Percentiles rank a stretch among this genome's conserved stretches.
These are phyloP conservation scores for Myotis planiceps DNA, from an alignment of 2,797 vertebrate genomes.

Conservation along the genomic window DNA sequence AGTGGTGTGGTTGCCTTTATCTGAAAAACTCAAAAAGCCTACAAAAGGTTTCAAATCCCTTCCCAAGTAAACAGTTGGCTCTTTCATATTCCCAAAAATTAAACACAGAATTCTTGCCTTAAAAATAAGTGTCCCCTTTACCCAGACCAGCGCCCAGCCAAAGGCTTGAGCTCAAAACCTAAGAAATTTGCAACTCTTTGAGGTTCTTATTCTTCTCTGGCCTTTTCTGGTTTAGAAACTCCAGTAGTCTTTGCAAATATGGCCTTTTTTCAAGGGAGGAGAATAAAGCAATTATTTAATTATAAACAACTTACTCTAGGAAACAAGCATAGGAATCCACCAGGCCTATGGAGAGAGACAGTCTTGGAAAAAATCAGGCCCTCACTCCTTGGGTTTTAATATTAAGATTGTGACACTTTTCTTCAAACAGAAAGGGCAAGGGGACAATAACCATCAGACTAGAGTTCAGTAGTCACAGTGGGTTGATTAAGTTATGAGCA, in stretches of 20 bases:
- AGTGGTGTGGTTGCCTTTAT: conserved; percentile 80
- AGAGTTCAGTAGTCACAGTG: background rate
- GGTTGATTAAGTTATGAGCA: background rate
- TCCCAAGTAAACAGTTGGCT: conserved; percentile 79
- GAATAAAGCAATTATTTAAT: conserved; percentile 56
- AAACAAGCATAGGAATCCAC: background rate
- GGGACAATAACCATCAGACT: background rate
- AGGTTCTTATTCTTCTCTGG: background rate
- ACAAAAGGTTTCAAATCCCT: conserved; percentile 79
- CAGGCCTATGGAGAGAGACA: background rate
- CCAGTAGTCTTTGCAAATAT: conserved; percentile 38
- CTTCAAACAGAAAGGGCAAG: background rate
- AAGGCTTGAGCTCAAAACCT: conserved; percentile 55
- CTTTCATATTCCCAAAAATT: conserved; percentile 82
- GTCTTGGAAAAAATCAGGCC: background rate
- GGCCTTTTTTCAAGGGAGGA: conserved; percentile 28
- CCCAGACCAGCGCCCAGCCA: conserved; percentile 41
- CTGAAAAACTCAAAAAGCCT: conserved; percentile 73
- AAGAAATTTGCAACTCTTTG: conserved; percentile 61
- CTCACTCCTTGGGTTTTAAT: background rate
- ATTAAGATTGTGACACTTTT: background rate
- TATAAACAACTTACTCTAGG: conserved; percentile 34
- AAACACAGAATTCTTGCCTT: conserved; percentile 72
- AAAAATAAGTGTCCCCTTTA: conserved; percentile 54
- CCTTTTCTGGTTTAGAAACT: conserved; percentile 54